Evolutionary conservation across 92 coral and sea anemone genomes (phyloP), one percentile per base, ranked within the genome.

Genomic region (Paragorgia papillata): DNA sequence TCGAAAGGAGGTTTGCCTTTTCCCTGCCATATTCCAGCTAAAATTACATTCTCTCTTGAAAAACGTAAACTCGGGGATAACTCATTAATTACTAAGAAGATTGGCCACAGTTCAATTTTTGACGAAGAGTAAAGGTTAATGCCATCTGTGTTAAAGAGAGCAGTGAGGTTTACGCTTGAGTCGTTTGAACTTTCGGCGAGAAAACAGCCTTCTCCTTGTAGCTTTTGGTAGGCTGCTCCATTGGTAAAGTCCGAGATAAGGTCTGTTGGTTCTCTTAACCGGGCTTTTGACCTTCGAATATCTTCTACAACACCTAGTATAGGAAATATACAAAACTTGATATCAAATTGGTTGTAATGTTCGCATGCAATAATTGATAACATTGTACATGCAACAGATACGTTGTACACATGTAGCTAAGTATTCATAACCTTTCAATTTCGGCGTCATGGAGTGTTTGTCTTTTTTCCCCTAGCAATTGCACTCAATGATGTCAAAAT

Each of bases 1-100:
- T n/a, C n/a, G n/a, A n/a, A n/a, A n/a, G n/a, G n/a, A n/a, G n/a
- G n/a, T n/a, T n/a, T n/a, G n/a, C n/a, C n/a, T 57, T 76, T 86
- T 31, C 86, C 86, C 78, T 76, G 86, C 86, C 86, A 86, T n/a
- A 86, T 82, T 17, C 90, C 87, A 24, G 41, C 80, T 58, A 86
- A 57, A 31, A 82, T 46, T 83, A 86, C 82, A 35, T 82, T 86
- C 3, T 82, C 78, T 56, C 84, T 77, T 14, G 84, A 30, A 65
- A 82, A 81, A 3, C 85, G 1, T 13, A 68, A 63, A 14, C 43
- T 12, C 27, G 50, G 61, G 4, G 86, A 83, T 7, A 86, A 31
- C 33, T 82, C 84, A 76, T 86, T 84, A 35, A 84, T 31, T 0
- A 81, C 85, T 14, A 84, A 51, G 30, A 80, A 69, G 10, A 84